Evolutionary conservation across 2,113 vertebrate species (phyloP).

Genomic region (Pollachius pollachius): DNA sequence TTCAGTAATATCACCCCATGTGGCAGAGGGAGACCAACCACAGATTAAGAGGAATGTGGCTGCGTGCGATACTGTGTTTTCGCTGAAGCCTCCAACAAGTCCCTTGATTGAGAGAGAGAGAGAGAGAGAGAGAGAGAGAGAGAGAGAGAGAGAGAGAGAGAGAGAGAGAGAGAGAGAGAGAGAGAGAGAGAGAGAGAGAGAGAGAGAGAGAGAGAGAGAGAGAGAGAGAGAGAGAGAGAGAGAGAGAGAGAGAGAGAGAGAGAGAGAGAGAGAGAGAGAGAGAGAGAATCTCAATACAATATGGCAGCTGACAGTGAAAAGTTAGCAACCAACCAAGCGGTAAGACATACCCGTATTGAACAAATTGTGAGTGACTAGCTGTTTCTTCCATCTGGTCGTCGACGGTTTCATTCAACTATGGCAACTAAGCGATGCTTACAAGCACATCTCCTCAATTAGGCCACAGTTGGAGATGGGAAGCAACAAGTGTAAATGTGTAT

Average conservation of each 20-base stretch:
- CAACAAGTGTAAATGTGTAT: constrained; percentile 44
- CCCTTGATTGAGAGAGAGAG: background rate
- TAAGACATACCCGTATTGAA: no score
- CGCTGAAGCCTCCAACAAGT: background rate
- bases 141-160: background rate
- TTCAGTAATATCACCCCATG: no score
- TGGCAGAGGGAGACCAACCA: no score
- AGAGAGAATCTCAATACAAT: background rate
- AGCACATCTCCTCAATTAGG: constrained; percentile 40
- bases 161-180: background rate
- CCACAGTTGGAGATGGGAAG: constrained; percentile 46
- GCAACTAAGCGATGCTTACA: background rate
- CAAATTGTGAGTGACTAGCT: constrained; percentile 51
- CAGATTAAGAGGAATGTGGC: no score
- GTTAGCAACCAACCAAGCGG: no score
- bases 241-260: constrained; percentile 17
- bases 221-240: constrained; percentile 14
- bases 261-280: constrained; percentile 4
- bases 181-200: no score
- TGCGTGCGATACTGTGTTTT: no score
- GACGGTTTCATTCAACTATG: constrained; percentile 35
- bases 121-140: background rate
- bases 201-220: background rate
- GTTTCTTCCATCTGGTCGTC: constrained; percentile 48
- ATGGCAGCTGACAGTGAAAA: no score